Base-by-base conservation (phyloP, 2,113 vertebrate genomes). In the Cheilinus undulatus region DNA sequence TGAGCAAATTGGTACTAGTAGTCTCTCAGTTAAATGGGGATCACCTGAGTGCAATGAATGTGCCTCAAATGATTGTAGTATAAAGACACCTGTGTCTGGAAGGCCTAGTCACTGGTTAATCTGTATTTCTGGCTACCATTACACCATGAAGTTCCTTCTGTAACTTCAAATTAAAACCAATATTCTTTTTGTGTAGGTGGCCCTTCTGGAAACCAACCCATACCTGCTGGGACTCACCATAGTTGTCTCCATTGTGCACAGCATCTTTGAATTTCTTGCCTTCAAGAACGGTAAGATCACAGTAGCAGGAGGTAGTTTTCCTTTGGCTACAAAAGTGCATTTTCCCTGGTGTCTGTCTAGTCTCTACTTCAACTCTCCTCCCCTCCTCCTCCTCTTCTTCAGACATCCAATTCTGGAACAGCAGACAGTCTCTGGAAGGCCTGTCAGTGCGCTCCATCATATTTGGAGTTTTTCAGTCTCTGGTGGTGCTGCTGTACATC, bases 331-430 rank as follows among this genome's bases (percentile, higher is more conserved):
- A 36, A 42, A 26, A 22, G 3, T 34, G 27, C 7, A 7, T 3
- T 32, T 40, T 23, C 2, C 8, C 34, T 17, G 12, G 23, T 27
- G 3, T 38, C 27, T 7, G 22, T 28, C n/a, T 12, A 11, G 1
- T 6, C 30, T 20, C 2, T 10, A 13, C 19, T 19, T 70, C 24
- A 36, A 32, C 23, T 43, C 4, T 30, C 28, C 28, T 30, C 28
- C 24, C 10, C 4, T 0, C 80, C 38, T 72, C 43, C 53, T 75
- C 68, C 53, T 9, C 43, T 43, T 76, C 68, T 52, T 8, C 86
- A 98, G 97, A 99, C 49, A 99, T 99, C 92, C 97, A 99, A 89
- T 98, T 99, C 89, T 99, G 97, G 97, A 98, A 98, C 87, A 98
- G 97, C 81, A 93, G 97, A 22, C 97, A 99, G 69, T 99, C 97